These are phyloP conservation scores for Pyrrhosoma nymphula DNA, from an alignment of 2,888 invertebrate species.

Conservation along the genomic window DNA sequence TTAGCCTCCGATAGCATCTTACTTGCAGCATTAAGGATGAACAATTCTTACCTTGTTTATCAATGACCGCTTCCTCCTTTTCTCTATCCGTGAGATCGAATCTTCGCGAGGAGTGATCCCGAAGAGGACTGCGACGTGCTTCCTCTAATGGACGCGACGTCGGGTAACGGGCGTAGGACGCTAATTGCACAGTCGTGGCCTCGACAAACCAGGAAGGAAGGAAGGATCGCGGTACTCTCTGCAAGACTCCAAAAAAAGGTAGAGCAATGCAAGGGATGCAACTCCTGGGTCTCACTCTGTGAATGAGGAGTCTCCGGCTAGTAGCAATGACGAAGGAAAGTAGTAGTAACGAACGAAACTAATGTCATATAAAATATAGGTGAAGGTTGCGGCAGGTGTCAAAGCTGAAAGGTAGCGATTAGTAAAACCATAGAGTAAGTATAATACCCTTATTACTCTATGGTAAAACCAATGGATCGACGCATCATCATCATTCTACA, in stretches of 20 bases:
- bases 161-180: slow-evolving; percentile 33
- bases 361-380: too few species aligned
- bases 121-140: slow-evolving; percentile 40
- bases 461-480: too few species aligned
- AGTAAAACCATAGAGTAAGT: too few species aligned
- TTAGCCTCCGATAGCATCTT: background rate
- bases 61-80: background rate
- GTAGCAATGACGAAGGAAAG: too few species aligned
- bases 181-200: slow-evolving; percentile 54
- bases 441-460: too few species aligned
- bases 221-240: background rate
- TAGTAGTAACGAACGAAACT: too few species aligned
- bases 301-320: background rate
- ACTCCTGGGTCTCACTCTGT: background rate
- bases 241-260: background rate
- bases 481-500: too few species aligned
- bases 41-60: background rate
- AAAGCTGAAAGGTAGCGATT: too few species aligned
- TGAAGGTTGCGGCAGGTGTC: too few species aligned
- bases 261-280: background rate
- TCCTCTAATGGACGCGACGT: background rate
- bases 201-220: slow-evolving; percentile 37
- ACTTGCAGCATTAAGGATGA: background rate
- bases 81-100: background rate
- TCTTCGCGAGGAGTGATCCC: slow-evolving; percentile 15